Evolutionary conservation across 2,113 vertebrate species (phyloP).

Genomic region (Etheostoma cragini): DNA sequence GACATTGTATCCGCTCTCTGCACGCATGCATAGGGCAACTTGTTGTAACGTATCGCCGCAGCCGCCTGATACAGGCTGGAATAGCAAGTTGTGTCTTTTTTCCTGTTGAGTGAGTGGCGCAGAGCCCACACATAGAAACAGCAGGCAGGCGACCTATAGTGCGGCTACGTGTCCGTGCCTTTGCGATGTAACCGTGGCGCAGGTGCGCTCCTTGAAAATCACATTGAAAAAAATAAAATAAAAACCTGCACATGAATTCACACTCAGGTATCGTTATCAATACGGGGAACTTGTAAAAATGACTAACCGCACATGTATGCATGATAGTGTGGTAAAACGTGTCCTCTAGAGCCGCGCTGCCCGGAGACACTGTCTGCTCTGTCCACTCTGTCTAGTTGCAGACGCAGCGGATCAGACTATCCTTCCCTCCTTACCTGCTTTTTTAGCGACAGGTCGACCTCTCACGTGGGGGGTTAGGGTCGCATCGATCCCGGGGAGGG

Average conservation of each 20-base stretch:
- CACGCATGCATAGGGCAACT: slow-evolving; percentile 51
- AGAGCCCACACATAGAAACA: background rate
- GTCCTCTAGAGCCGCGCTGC: slow-evolving; percentile 44
- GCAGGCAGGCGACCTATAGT: background rate
- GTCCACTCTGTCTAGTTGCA: slow-evolving; percentile 77
- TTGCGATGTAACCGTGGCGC: slow-evolving; percentile 69
- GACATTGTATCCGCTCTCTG: slow-evolving; percentile 76
- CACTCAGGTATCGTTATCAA: slow-evolving; percentile 66
- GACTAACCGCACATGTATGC: slow-evolving; percentile 83
- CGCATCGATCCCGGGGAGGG: slow-evolving; percentile 86
- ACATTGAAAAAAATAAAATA: slow-evolving; percentile 45
- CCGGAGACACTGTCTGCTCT: slow-evolving; percentile 42
- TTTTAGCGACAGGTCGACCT: slow-evolving; percentile 86
- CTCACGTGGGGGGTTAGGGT: slow-evolving; percentile 83
- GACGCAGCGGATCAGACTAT: slow-evolving; percentile 76
- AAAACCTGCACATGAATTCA: slow-evolving; percentile 67
- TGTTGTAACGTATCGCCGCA: slow-evolving; percentile 60
- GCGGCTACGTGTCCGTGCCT: slow-evolving; percentile 44
- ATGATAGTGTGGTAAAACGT: slow-evolving; percentile 10
- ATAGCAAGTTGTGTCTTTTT: slow-evolving; percentile 47
- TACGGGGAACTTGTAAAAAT: slow-evolving; percentile 55
- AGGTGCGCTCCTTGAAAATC: slow-evolving; percentile 87
- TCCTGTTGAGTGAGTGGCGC: background rate
- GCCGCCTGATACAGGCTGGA: background rate
- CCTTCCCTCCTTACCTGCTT: slow-evolving; percentile 87